Base-by-base conservation (phyloP, 2,888 invertebrate species). In the Hirtodrosophila confusa region DNA sequence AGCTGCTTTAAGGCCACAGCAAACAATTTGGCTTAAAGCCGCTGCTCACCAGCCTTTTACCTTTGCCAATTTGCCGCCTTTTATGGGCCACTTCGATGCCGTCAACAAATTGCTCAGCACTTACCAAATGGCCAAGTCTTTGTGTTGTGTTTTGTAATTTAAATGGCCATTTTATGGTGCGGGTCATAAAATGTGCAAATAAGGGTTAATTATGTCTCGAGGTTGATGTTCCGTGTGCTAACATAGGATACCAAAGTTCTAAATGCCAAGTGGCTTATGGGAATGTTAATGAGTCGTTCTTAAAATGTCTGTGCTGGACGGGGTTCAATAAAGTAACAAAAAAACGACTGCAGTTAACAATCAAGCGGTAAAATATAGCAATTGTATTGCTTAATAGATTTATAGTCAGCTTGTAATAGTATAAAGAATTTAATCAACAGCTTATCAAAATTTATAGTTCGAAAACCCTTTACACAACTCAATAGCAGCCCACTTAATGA, bases 171-270 rank as follows among this genome's bases (percentile, higher is more conserved):
- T 89, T 89, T 84, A 89, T 84, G 86, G 77, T 80, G 78, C 67
- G 70, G 78, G 66, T 70, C 82, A 85, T 89, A 89, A 90, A 89
- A 79, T 83, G 86, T 75, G 85, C 89, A 90, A 90, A 89, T 89
- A 88, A 87, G 87, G 88, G 89, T 88, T 90, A 89, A 89, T 89
- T 90, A 90, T 88, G 80, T 73, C 60, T 43, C 60, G 37, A 39
- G 44, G 65, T 66, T 77, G 77, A 83, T 69, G 80, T 61, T 57
- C 47, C 63, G 55, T 66, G 69, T 65, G 62, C 66, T 58, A 53
- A 63, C 75, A 75, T 66, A 78, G 75, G 66, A 69, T 63, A 64
- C 65, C 43, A 31, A 72, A 80, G 72, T 73, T 73, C 66, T 63
- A 69, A 72, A 60, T 61, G 69, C 57, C 58, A 74, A 79, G 66